These are phyloP conservation scores for Stratiomys singularior DNA, from an alignment of 2,888 invertebrate genomes.

Conservation along the genomic window DNA sequence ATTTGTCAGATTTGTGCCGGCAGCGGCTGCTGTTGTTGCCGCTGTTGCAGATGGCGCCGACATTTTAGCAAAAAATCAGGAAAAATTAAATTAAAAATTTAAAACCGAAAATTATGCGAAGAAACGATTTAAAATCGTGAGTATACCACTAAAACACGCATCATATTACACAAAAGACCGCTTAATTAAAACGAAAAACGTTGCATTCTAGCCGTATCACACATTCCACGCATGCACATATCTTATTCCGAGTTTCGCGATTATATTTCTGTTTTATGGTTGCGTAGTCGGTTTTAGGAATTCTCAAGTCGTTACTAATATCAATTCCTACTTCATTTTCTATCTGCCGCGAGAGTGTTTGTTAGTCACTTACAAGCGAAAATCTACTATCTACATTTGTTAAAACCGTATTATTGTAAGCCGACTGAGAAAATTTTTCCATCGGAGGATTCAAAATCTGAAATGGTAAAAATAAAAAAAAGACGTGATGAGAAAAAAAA, in stretches of 20 bases:
- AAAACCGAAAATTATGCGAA: neutral
- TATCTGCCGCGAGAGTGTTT: no score
- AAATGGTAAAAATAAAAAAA: neutral
- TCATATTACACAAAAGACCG: neutral
- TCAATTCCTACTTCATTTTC: neutral
- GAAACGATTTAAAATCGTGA: constrained; percentile 21
- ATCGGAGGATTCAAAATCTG: constrained; percentile 2
- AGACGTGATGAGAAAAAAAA: neutral
- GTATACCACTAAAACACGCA: neutral
- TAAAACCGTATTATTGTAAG: constrained; percentile 29
- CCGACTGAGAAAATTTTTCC: neutral
- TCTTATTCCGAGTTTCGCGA: no score
- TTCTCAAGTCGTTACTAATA: constrained; percentile 6
- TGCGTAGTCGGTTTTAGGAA: constrained; percentile 1
- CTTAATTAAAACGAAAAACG: neutral
- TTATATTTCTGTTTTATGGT: no score
- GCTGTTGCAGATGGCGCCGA: constrained; percentile 43
- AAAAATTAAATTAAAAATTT: neutral
- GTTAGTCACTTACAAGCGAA: neutral
- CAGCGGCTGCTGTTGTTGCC: neutral
- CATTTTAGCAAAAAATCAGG: constrained; percentile 30
- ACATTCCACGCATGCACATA: no score
- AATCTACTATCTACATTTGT: neutral
- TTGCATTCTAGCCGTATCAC: neutral
- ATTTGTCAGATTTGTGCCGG: neutral